Evolutionary conservation across 2,888 invertebrate species (phyloP).

Genomic region (Diloba caeruleocephala): DNA sequence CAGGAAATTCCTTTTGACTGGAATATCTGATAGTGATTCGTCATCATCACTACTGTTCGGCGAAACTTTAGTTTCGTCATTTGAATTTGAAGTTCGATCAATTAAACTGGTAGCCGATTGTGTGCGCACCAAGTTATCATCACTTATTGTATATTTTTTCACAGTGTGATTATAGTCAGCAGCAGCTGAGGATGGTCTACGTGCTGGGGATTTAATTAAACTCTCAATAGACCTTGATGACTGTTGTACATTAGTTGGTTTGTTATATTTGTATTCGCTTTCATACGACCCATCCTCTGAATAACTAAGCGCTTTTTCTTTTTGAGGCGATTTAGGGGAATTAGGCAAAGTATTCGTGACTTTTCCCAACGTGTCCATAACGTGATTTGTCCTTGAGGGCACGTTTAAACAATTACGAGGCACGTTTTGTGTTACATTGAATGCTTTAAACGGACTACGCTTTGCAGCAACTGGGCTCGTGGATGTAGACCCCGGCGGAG

Average conservation of each 20-base stretch:
- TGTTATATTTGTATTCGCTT: slow-evolving; percentile 65
- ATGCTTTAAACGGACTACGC: slow-evolving; percentile 45
- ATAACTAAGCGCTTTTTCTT: slow-evolving; percentile 24
- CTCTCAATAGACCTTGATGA: slow-evolving; percentile 71
- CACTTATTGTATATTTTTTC: slow-evolving; percentile 60
- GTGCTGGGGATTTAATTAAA: slow-evolving; percentile 77
- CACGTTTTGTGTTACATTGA: slow-evolving; percentile 24
- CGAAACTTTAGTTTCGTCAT: slow-evolving; percentile 25
- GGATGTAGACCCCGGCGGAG: slow-evolving; percentile 73
- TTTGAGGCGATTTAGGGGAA: slow-evolving; percentile 32
- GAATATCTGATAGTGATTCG: slow-evolving; percentile 64
- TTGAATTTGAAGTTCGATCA: slow-evolving; percentile 43
- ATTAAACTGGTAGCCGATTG: slow-evolving; percentile 68
- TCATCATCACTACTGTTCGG: slow-evolving; percentile 66
- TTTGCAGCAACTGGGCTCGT: slow-evolving; percentile 62
- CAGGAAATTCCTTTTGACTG: slow-evolving; percentile 64
- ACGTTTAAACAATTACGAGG: slow-evolving; percentile 12
- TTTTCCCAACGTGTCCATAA: slow-evolving; percentile 13
- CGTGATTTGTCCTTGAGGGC: slow-evolving; percentile 9
- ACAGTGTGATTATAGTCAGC: slow-evolving; percentile 58
- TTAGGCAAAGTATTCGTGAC: slow-evolving; percentile 13
- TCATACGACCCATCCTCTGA: slow-evolving; percentile 62
- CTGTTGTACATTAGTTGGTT: slow-evolving; percentile 55
- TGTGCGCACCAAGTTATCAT: slow-evolving; percentile 61
- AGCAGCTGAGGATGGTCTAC: slow-evolving; percentile 72